Base-by-base conservation (phyloP, 2,797 vertebrate species). In the Psittacula echo region DNA sequence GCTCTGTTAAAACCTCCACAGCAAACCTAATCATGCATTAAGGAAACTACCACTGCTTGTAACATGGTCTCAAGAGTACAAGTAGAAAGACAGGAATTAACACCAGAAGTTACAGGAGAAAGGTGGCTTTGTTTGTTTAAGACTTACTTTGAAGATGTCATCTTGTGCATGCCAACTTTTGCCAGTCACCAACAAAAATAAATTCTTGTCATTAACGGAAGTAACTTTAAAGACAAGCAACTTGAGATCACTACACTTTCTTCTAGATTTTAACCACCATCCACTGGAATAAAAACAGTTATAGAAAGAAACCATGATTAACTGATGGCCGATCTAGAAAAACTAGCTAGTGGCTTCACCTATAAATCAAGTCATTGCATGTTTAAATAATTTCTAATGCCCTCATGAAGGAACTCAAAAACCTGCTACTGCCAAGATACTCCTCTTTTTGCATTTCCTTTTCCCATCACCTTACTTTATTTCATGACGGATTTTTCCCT, bases 181-280 rank as follows among this genome's bases (percentile, higher is more conserved):
- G 54, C 54, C 74, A 90, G 41, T 34, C 51, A 66, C 30, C n/a
- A 68, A 76, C 44, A 78, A 89, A 72, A 91, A 92, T 7, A 64
- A 90, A 84, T 61, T 62, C 27, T 45, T 81, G 54, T 65, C 83
- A 66, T 82, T 82, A 89, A 86, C 30, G 83, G 58, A 76, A 90
- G n/a, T 27, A 62, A 56, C 54, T 27, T n/a, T 67, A 79, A 74
- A 72, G 56, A 58, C 15, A 32, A 29, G 12, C 13, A 71, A 27
- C n/a, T 76, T 67, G 41, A 39, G 48, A 72, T 24, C 61, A 37
- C 29, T 66, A 29, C 20, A 13, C 6, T 37, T 68, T 87, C 34
- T 94, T 68, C 51, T 72, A 81, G 75, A 74, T 78, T 95, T 93
- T 85, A 95, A 85, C 41, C 22, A 87, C 19, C 29, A 70, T 11